Percentiles rank a stretch among this genome's conserved stretches.
Conservation (phyloP, 1,140 invertebrate species). For the Sminthurinus signatus region DNA sequence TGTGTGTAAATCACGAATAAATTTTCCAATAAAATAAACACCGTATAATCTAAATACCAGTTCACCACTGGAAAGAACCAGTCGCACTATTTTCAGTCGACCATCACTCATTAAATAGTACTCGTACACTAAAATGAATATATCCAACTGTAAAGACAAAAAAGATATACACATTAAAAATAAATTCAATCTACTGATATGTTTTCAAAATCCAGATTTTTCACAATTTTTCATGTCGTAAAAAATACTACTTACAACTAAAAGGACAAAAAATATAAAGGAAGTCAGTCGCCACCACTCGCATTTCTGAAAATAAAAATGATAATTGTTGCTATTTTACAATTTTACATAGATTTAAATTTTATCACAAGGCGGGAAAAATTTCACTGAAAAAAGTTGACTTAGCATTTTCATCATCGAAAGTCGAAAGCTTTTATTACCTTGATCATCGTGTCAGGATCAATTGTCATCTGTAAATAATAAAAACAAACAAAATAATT, state of each 20-base stretch:
- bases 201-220: too few relatives aligned
- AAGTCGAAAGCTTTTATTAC: too few relatives aligned
- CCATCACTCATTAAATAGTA: conserved; percentile 6
- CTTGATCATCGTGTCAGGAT: conserved; percentile 32
- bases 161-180: too few relatives aligned
- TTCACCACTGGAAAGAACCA: conserved; percentile 20
- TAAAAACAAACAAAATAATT: too few relatives aligned
- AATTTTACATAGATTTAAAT: too few relatives aligned
- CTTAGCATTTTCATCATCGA: too few relatives aligned
- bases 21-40: conserved; percentile 33
- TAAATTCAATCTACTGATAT: too few relatives aligned
- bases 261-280: conserved; percentile 23
- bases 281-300: conserved; percentile 28
- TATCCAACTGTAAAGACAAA: conserved; percentile 17
- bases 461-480: conserved; percentile 33
- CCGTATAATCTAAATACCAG: conserved; percentile 31
- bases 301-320: conserved; percentile 14
- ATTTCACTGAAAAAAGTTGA: too few relatives aligned
- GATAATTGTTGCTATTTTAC: too few relatives aligned
- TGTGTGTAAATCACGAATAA: conserved; percentile 28
- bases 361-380: too few relatives aligned
- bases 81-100: conserved; percentile 17
- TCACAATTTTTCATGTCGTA: too few relatives aligned
- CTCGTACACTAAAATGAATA: conserved; percentile 26
- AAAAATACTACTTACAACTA: too few relatives aligned